Conservation (phyloP, 2,113 vertebrate species). For the Bungarus multicinctus region DNA sequence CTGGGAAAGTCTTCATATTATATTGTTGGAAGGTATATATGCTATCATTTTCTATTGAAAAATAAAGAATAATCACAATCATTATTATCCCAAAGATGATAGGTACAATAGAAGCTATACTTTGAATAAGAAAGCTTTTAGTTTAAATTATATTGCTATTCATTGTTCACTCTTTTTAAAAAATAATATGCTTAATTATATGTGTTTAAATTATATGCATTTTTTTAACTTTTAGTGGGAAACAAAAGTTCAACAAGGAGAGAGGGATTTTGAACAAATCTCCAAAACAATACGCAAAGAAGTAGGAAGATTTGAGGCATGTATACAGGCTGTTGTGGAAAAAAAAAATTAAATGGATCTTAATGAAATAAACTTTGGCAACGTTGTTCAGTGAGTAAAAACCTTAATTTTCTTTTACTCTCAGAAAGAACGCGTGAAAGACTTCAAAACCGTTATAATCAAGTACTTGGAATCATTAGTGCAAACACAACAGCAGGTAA, state of each 20-base stretch:
- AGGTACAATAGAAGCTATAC: background rate
- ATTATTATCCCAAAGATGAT: background rate
- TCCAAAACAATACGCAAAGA: conserved; percentile 97
- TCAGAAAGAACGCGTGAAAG: conserved; percentile 95
- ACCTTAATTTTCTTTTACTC: conserved; percentile 42
- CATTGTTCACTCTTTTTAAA: background rate
- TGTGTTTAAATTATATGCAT: conserved; percentile 42
- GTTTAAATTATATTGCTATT: background rate
- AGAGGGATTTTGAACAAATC: conserved; percentile 97
- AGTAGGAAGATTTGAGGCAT: conserved; percentile 93
- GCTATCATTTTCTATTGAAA: background rate
- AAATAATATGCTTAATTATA: conserved; percentile 8
- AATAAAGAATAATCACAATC: background rate
- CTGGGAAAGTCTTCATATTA: background rate
- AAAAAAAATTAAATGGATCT: background rate
- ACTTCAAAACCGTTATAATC: conserved; percentile 94
- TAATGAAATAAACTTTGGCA: background rate
- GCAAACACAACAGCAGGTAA: conserved; percentile 97
- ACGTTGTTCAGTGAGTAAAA: background rate
- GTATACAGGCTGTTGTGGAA: conserved; percentile 44
- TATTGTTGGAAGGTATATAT: background rate
- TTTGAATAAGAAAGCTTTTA: background rate
- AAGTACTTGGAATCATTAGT: conserved; percentile 97
- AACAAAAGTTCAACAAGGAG: conserved; percentile 93
- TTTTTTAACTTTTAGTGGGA: conserved; percentile 85